Base-by-base conservation (phyloP, 2,888 invertebrate species). In the Tetropium fuscum region DNA sequence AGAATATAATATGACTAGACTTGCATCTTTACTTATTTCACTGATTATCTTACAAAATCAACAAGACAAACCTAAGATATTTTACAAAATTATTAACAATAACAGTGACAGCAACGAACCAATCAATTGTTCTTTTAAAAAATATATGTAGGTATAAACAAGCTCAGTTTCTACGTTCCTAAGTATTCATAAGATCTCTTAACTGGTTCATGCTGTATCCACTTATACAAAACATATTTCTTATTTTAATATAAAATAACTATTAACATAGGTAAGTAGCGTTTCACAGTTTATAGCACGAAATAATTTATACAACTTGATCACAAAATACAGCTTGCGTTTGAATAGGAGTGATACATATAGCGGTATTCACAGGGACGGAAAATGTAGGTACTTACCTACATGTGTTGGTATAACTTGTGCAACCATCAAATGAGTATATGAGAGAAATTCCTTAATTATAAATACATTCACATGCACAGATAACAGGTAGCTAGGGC, bases 1-100 rank as follows among this genome's bases (percentile, higher is more conserved):
- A 66, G 44, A 60, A 47, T 54, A 59, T 61, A 51, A 51, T 57
- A 59, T 67, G 64, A 64, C 64, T 67, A 67, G 64, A 67, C 59
- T 49, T 58, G 60, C 61, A 58, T 58, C 54, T 63, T 58, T 41
- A 58, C 34, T 55, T 45, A 34, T 40, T 53, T 60, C 51, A 51
- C 48, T 20, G 34, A 18, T 34, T 36, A 19, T 47, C 22, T 34
- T 60, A 63, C 58, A 65, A 62, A 60, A 60, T 65, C 58, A 65
- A 65, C 65, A 65, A 63, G 47, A 53, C 51, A 56, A 63, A 63
- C 49, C 32, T 51, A 61, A 47, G 54, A 47, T 19, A 57, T 36
- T 43, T 57, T 30, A 45, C 40, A 59, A 60, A 60, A 56, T 57
- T 36, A 36, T 36, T 47, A 58, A 64, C 58, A 61, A 36, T 49